Conservation (phyloP, 1,140 invertebrate species). For the Drosophila kepulauana region DNA sequence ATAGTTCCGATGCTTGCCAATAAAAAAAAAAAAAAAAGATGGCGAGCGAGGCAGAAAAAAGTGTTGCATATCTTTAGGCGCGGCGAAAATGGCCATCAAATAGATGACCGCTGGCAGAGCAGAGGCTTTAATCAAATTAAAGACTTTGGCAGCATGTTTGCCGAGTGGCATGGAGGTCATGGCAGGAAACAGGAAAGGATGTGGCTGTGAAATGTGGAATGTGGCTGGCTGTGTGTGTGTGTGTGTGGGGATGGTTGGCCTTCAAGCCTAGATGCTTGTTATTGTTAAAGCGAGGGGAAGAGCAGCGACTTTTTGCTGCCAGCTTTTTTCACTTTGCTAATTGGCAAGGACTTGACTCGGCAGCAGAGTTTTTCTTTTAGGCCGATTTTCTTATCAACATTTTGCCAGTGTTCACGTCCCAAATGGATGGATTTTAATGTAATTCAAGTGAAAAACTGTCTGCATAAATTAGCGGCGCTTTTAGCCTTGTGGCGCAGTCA, state of each 20-base stretch:
- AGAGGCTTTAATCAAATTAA: conserved; percentile 65
- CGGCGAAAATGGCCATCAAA: conserved; percentile 40
- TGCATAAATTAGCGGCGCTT: conserved; percentile 64
- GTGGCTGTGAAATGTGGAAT: neutral
- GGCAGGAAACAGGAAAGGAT: neutral
- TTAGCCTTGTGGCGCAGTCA: conserved; percentile 35
- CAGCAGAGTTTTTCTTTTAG: neutral
- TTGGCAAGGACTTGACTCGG: conserved; percentile 23
- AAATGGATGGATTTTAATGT: conserved; percentile 40
- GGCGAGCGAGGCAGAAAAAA: conserved; percentile 33
- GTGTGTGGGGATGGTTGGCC: neutral
- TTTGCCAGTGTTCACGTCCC: neutral
- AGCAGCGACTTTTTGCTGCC: conserved; percentile 22
- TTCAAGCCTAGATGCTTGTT: conserved; percentile 3
- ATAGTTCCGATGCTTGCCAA: neutral
- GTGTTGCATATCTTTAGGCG: conserved; percentile 51
- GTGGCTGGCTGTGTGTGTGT: neutral
- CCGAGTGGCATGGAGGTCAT: neutral
- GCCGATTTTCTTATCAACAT: neutral
- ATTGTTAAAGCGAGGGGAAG: neutral
- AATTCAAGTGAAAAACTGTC: conserved; percentile 29
- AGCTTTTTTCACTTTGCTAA: conserved; percentile 46
- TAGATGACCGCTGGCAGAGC: conserved; percentile 41
- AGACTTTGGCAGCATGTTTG: conserved; percentile 35
- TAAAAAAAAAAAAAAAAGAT: conserved; percentile 22